Evolutionary conservation across 2,888 invertebrate species (phyloP).

Genomic region (Corythucha ciliata): DNA sequence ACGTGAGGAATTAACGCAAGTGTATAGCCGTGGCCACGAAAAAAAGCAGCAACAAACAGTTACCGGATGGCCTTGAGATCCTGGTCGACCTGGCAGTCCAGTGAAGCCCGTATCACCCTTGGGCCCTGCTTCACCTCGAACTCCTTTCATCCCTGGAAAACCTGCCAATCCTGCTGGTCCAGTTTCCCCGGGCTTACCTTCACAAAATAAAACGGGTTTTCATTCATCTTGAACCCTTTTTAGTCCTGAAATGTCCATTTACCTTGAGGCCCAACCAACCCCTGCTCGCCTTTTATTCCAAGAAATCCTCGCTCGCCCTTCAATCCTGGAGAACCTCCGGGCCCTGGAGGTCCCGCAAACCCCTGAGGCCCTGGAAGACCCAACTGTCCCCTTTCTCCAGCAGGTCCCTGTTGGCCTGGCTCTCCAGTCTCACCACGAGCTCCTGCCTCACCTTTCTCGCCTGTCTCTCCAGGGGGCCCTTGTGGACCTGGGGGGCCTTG

Average conservation of each 20-base stretch:
- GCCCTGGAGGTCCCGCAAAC: slow-evolving; percentile 66
- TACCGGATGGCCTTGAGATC: slow-evolving; percentile 59
- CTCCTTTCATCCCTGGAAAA: slow-evolving; percentile 61
- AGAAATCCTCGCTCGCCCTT: slow-evolving; percentile 64
- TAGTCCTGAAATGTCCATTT: slow-evolving; percentile 30
- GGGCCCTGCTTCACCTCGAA: slow-evolving; percentile 63
- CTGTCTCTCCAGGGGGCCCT: no score
- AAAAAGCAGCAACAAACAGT: slow-evolving; percentile 4
- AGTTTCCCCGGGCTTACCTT: slow-evolving; percentile 51
- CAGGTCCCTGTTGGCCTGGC: slow-evolving; percentile 42
- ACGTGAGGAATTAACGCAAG: background rate
- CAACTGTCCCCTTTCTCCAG: slow-evolving; percentile 41
- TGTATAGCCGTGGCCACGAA: background rate
- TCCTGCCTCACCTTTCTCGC: slow-evolving; percentile 42
- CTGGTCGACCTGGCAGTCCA: slow-evolving; percentile 60
- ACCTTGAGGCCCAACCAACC: slow-evolving; percentile 53
- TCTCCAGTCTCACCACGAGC: slow-evolving; percentile 41
- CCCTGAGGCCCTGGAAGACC: slow-evolving; percentile 51
- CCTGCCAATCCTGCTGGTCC: slow-evolving; percentile 54
- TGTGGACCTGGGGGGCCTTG: no score
- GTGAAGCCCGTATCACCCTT: slow-evolving; percentile 61
- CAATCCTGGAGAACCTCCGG: slow-evolving; percentile 52
- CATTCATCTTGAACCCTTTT: slow-evolving; percentile 2
- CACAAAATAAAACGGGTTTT: slow-evolving; percentile 1
- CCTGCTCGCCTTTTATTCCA: slow-evolving; percentile 66